phyloP scores from a whole-genome alignment of 2,888 invertebrate species.

The Nineta flava region DNA sequence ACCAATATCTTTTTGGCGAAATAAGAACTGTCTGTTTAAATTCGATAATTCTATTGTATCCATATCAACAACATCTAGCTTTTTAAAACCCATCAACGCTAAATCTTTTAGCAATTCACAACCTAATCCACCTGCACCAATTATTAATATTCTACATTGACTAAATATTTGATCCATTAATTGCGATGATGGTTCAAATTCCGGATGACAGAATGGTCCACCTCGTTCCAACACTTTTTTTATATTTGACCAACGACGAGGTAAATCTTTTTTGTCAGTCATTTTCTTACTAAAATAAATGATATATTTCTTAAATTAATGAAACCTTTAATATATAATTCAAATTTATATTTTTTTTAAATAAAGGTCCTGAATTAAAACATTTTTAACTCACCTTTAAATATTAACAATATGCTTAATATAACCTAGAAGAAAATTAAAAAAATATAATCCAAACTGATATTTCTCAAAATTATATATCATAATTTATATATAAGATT shows the following conservation, averaged over 20 bases:
- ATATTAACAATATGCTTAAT: too few relatives aligned
- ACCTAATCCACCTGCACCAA: conserved; percentile 95
- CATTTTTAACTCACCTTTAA: too few relatives aligned
- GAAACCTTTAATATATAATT: neutral
- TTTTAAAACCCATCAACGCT: conserved; percentile 85
- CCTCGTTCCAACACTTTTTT: conserved; percentile 74
- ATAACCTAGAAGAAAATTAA: too few relatives aligned
- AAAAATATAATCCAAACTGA: too few relatives aligned
- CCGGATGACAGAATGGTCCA: conserved; percentile 86
- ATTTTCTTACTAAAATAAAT: conserved; percentile 10
- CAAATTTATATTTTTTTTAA: too few relatives aligned
- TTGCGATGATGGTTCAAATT: conserved; percentile 76
- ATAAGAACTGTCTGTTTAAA: conserved; percentile 94
- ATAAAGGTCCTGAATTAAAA: too few relatives aligned
- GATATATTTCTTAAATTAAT: neutral
- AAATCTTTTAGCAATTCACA: conserved; percentile 95
- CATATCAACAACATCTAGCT: conserved; percentile 97
- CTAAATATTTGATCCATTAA: conserved; percentile 70
- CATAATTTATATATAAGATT: too few relatives aligned
- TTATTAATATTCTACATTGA: conserved; percentile 71
- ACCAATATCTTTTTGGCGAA: conserved; percentile 88
- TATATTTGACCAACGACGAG: conserved; percentile 64
- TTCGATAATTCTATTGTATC: conserved; percentile 98
- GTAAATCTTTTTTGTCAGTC: conserved; percentile 20
- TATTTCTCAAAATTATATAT: too few relatives aligned